phyloP scores from a whole-genome alignment of 2,888 invertebrate genomes.

The Muscina levida region DNA sequence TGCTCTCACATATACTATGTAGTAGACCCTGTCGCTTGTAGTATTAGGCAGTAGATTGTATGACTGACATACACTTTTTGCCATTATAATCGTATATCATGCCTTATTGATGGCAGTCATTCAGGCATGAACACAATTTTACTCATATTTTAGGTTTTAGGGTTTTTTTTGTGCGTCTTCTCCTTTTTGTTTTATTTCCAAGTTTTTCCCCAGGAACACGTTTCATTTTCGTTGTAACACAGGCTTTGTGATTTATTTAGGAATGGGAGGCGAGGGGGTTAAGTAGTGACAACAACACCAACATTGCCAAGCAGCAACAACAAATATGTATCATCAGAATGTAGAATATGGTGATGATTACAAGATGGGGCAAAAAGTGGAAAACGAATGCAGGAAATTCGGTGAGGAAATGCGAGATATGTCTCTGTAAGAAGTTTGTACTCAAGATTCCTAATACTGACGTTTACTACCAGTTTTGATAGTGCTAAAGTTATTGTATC shows the following conservation, averaged over 20 bases:
- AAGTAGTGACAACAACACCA: background rate
- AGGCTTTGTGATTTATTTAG: constrained; percentile 58
- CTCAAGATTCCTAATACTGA: too few relatives aligned
- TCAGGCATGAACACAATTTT: constrained; percentile 37
- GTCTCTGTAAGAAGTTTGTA: too few relatives aligned
- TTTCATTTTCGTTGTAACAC: constrained; percentile 56
- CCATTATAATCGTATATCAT: constrained; percentile 63
- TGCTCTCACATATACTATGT: too few relatives aligned
- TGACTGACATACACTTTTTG: constrained; percentile 26
- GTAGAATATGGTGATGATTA: constrained; percentile 60
- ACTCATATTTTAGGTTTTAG: background rate
- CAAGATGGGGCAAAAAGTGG: constrained; percentile 31
- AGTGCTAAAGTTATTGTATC: too few relatives aligned
- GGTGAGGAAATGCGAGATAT: background rate
- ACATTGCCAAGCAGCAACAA: background rate
- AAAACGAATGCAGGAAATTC: constrained; percentile 7
- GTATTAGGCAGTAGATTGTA: background rate
- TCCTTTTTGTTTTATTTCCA: constrained; percentile 29
- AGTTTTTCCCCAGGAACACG: constrained; percentile 50
- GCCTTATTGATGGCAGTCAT: constrained; percentile 56
- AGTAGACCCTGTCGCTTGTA: too few relatives aligned
- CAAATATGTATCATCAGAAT: constrained; percentile 31
- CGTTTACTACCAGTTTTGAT: too few relatives aligned
- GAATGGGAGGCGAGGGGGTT: constrained; percentile 20
- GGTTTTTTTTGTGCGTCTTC: too few relatives aligned